Base-by-base conservation (phyloP, 2,113 vertebrate genomes). In the Cyrtonyx montezumae region DNA sequence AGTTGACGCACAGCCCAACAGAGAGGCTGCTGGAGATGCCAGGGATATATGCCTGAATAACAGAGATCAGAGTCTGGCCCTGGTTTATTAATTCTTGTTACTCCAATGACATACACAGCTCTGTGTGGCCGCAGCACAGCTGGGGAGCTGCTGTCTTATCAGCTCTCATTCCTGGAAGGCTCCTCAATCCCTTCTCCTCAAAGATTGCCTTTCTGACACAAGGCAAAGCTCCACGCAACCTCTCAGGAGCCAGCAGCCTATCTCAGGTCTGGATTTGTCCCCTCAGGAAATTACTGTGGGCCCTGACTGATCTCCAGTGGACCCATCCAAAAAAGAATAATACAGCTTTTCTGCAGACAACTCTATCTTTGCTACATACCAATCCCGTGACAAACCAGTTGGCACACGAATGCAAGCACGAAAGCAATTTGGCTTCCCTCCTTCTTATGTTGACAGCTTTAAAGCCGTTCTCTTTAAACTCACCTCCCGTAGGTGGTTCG, bases 311-410 rank as follows among this genome's bases (percentile, higher is more conserved):
- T 96, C 88, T 93, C 88, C 88, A 96, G 76, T 26, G 66, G 86
- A 65, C 75, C 84, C 91, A 96, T 96, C 90, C 94, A 94, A 93
- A 95, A 94, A 94, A 96, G 91, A 95, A 92, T 94, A 95, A 93
- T 94, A 79, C 82, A 94, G 95, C 93, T 94, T 95, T 96, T 90
- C 89, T 91, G 91, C 92, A 93, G 95, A 96, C 88, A 67, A 74
- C 94, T 96, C 96, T 96, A 94, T 97, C 97, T 97, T 91, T 88
- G 49, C 94, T 95, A 75, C 97, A 97, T 97, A 97, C 97, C 97
- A 86, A 97, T 95, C 91, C 82, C 73, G 59, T 98, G 97, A 97
- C 96, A 91, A 95, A 95, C 78, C 93, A 95, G 88, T 80, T 98
- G 97, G 97, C 95, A 84, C 10, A 17, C 1, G 23, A 91, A 73